Evolutionary conservation across 64 coral and sea anemone species (phyloP).

Genomic region (Catalaphyllia jardinei): DNA sequence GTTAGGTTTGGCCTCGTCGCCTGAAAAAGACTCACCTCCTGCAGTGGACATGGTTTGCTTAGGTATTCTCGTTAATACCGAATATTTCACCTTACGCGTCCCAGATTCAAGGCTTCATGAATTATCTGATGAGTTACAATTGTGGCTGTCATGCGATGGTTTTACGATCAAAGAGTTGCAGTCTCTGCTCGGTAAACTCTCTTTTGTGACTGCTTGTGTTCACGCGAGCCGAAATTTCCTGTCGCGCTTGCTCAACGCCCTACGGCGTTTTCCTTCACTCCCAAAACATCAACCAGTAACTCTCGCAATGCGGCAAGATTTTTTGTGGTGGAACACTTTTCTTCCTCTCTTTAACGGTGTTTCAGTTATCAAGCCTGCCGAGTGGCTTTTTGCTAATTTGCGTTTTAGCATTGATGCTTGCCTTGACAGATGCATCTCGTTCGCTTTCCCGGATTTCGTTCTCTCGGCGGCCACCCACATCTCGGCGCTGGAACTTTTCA

Average conservation of each 20-base stretch:
- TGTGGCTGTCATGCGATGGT: neutral
- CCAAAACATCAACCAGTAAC: too few species aligned
- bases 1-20: constrained; percentile 12
- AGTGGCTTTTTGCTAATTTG: neutral
- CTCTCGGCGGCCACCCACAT: neutral
- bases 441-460: neutral
- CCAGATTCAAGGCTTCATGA: neutral
- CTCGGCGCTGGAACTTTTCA: constrained; percentile 10
- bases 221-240: too few species aligned
- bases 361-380: neutral
- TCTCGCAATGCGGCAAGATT: too few species aligned
- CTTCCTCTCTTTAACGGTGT: neutral
- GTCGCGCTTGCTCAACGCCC: neutral
- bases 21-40: constrained; percentile 12
- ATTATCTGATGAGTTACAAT: neutral
- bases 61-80: neutral
- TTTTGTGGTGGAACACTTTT: neutral
- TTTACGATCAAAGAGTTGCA: constrained; percentile 13
- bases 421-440: neutral
- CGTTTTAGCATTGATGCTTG: neutral
- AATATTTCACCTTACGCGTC: neutral
- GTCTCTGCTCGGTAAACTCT: constrained; percentile 37
- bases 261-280: too few species aligned
- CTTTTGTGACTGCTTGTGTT: constrained; percentile 19
- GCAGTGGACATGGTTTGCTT: constrained; percentile 10